Evolutionary conservation across 2,797 vertebrate genomes (phyloP).

Genomic region (Pipistrellus kuhlii): DNA sequence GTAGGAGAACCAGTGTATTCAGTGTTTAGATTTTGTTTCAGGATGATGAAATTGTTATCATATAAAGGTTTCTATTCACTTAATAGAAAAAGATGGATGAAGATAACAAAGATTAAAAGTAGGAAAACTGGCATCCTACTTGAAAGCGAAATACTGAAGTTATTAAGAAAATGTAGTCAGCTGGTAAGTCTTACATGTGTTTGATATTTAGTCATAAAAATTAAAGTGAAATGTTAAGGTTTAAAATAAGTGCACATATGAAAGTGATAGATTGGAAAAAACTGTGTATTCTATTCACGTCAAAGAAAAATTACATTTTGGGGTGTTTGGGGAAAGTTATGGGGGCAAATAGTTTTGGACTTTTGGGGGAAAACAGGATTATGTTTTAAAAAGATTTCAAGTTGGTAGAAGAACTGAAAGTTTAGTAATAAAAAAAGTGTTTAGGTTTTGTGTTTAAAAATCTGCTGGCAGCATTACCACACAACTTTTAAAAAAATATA

Average conservation of each 20-base stretch:
- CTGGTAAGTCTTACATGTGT: neutral
- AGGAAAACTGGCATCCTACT: neutral
- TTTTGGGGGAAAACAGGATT: neutral
- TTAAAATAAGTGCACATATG: neutral
- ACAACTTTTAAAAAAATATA: neutral
- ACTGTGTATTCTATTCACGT: neutral
- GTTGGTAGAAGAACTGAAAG: neutral
- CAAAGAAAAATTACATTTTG: neutral
- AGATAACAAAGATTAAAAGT: neutral
- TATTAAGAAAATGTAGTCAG: neutral
- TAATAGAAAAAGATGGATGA: neutral
- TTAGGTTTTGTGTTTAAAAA: neutral
- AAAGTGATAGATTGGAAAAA: neutral
- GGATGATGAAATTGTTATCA: neutral
- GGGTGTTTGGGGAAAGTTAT: neutral
- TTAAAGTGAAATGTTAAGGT: neutral
- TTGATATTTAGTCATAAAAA: neutral
- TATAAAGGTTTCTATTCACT: neutral
- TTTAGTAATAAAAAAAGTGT: neutral
- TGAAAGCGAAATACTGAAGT: neutral
- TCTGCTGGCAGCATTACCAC: neutral
- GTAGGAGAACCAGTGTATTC: neutral
- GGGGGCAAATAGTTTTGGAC: neutral
- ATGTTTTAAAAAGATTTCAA: neutral
- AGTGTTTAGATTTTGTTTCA: neutral